These are phyloP conservation scores for Pimpla rufipes DNA, from an alignment of 2,888 invertebrate genomes.

Conservation along the genomic window DNA sequence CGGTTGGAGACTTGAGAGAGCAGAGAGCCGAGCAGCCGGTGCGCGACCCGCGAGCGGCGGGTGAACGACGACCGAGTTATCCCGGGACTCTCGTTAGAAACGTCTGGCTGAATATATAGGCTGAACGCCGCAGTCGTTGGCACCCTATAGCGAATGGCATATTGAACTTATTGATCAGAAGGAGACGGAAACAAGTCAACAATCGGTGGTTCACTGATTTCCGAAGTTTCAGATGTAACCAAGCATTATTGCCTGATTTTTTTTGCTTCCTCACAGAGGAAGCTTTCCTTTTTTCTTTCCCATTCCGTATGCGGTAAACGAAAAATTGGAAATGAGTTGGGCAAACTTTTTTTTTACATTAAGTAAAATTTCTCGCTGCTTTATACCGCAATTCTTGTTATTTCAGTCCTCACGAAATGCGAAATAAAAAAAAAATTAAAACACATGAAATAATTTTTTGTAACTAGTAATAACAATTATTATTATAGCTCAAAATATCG, in stretches of 20 bases:
- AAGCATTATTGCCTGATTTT: too few relatives aligned
- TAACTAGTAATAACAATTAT: too few relatives aligned
- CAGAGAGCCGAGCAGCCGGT: constrained; percentile 8
- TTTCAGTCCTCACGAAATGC: too few relatives aligned
- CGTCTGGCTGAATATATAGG: constrained; percentile 40
- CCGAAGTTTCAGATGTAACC: neutral
- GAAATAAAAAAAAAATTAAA: too few relatives aligned
- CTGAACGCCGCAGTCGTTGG: constrained; percentile 7
- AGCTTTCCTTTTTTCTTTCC: too few relatives aligned
- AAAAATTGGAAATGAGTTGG: too few relatives aligned
- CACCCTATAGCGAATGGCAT: constrained; percentile 23
- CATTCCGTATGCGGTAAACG: too few relatives aligned
- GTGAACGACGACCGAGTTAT: constrained; percentile 32
- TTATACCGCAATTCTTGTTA: too few relatives aligned
- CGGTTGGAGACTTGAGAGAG: neutral
- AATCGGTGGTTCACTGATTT: neutral
- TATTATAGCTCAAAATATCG: too few relatives aligned
- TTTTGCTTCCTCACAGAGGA: too few relatives aligned
- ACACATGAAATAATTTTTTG: too few relatives aligned
- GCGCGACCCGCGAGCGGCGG: constrained; percentile 26
- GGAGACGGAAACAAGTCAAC: neutral
- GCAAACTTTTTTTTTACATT: neutral
- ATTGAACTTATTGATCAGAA: neutral
- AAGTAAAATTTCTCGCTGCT: neutral
- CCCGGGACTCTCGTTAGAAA: constrained; percentile 43